Evolutionary conservation across 2,888 invertebrate species (phyloP), one percentile per base, ranked within the genome.

Genomic region (Heteromyza rotundicornis): DNA sequence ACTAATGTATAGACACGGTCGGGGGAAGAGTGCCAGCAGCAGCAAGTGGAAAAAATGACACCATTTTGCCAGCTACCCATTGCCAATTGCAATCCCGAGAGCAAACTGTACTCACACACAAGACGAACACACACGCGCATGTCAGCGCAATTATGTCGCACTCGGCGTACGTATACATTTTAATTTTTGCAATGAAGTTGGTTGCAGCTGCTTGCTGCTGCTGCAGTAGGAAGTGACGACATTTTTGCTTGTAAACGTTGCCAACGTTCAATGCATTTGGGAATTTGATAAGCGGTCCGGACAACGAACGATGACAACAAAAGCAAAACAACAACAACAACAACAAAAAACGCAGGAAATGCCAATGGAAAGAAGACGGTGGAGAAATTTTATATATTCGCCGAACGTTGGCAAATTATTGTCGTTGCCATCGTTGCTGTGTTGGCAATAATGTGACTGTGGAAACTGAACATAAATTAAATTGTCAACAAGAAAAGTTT

Each of bases 91-190:
- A 7, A 40, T 27, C 10, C 10, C 14, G n/a, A 10, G 40, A 7
- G 14, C 40, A n/a, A 40, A 40, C 40, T 14, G 40, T 7, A 40
- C 40, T 2, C 3, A n/a, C 40, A n/a, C 12, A 40, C 14, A 3
- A 32, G 14, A 47, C 7, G 20, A 17, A 47, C 47, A 7, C 17
- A 47, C 20, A 19, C 47, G 20, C 40, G 40, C 20, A 47, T n/a
- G 47, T 47, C 47, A 17, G 20, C 47, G 47, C 47, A 47, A 47
- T 47, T 47, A 47, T 47, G 47, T 47, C 47, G 47, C 47, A 47
- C 47, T 47, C 7, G 19, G 20, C 47, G 7, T 47, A 19, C 47
- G 20, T 19, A 7, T 47, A 47, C 47, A 14, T 47, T 47, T 47
- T 20, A 47, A 47, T 47, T 20, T 47, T 5, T 12, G 12, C 40